Base-by-base conservation (phyloP, 1,140 invertebrate species). In the Papilio polytes region DNA sequence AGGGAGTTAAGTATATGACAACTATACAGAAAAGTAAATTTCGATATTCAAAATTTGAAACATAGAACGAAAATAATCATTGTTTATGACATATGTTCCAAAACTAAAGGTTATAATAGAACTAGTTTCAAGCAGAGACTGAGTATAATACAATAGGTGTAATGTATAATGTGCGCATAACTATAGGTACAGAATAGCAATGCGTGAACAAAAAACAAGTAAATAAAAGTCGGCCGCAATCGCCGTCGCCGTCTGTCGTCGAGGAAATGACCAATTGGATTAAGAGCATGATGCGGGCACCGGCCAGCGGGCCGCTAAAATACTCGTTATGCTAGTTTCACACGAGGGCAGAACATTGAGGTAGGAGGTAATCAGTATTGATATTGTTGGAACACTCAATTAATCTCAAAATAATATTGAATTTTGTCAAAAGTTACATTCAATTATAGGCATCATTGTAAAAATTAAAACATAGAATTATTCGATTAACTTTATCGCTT, bases 211-310 rank as follows among this genome's bases (percentile, higher is more conserved):
- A 85, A 84, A 85, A 81, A 78, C 53, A 66, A 82, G 78, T 84
- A 84, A 84, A 85, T 84, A 83, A 83, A n/a, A 81, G 56, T 22
- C 41, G 74, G 70, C 31, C 74, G 70, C 80, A 83, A 85, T 81
- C 82, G 84, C 79, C 84, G 84, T 74, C 72, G 74, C 72, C 82
- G 84, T 85, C 85, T 83, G 80, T 53, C 41, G n/a, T 44, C 13
- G 80, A 82, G 85, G 85, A 85, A 84, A 73, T 81, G 74, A 77
- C 80, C 85, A 85, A 81, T 85, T 85, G 83, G 78, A 80, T 79
- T 83, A 82, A 83, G 82, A 78, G 80, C 80, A 81, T 83, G 72
- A 87, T 88, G 86, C 85, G 85, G 85, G 86, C 80, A 80, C 81
- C 80, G 46, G 46, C 15, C 3, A 53, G 15, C 51, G 53, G 84